A percentile compares a stretch with the other conserved stretches of the same genome.
phyloP scores from a whole-genome alignment of 1,140 invertebrate genomes.

The Polyergus mexicanus region DNA sequence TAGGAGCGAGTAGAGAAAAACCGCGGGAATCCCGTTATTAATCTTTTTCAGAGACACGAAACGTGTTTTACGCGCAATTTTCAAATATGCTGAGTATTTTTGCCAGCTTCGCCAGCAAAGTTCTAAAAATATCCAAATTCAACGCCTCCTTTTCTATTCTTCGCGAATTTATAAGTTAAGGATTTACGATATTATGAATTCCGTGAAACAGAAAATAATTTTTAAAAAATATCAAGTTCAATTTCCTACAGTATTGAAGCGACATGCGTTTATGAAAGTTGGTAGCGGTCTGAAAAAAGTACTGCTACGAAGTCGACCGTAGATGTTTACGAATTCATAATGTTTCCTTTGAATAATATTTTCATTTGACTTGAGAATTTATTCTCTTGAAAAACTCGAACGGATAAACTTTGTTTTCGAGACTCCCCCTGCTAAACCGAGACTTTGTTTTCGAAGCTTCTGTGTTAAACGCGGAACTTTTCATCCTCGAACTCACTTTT shows the following conservation, averaged over 20 bases:
- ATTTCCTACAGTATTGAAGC: neutral
- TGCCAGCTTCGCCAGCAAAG: neutral
- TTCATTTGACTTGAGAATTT: slow-evolving; percentile 32
- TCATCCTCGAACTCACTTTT: neutral
- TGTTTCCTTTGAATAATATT: slow-evolving; percentile 36
- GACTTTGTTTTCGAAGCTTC: slow-evolving; percentile 9
- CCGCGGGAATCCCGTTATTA: slow-evolving; percentile 60
- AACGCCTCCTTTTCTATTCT: neutral
- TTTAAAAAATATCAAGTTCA: neutral
- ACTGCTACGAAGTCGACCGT: neutral
- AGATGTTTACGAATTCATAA: slow-evolving; percentile 32
- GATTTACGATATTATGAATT: neutral
- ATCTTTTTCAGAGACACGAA: slow-evolving; percentile 49
- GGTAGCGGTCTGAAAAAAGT: neutral
- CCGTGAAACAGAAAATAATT: neutral
- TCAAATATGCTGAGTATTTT: slow-evolving; percentile 40
- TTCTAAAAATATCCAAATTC: slow-evolving; percentile 1
- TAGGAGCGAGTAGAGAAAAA: slow-evolving; percentile 32
- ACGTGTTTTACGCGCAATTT: slow-evolving; percentile 37
- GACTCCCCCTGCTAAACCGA: slow-evolving; percentile 1
- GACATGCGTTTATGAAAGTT: neutral
- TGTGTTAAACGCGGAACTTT: slow-evolving; percentile 5
- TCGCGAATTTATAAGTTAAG: neutral
- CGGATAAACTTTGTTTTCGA: slow-evolving; percentile 28
- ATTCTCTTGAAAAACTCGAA: slow-evolving; percentile 37